phyloP scores from a whole-genome alignment of 2,888 invertebrate genomes.

The Loripinus fragilis region DNA sequence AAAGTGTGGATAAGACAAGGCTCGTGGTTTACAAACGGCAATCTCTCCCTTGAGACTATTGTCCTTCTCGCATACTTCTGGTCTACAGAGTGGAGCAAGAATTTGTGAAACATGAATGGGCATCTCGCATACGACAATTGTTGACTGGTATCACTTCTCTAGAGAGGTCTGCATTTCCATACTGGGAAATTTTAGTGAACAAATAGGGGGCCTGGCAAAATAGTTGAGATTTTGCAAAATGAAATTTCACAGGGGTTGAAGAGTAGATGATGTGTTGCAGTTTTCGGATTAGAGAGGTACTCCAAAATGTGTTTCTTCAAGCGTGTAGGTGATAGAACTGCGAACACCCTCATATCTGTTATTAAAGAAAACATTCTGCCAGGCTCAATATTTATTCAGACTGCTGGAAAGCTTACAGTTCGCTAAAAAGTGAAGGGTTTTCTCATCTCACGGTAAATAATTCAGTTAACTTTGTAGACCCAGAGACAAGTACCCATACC shows the following conservation, averaged over 20 bases:
- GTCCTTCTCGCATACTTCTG: neutral
- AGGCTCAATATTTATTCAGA: neutral
- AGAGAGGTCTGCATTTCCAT: neutral
- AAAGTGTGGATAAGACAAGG: neutral
- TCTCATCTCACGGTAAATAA: neutral
- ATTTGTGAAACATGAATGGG: constrained; percentile 1
- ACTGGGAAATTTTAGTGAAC: neutral
- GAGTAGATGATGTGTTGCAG: neutral
- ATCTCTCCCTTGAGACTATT: neutral
- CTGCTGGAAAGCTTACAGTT: neutral
- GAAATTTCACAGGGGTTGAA: neutral
- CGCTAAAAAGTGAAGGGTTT: neutral
- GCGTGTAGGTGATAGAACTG: neutral
- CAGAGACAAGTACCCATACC: neutral
- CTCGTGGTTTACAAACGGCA: neutral
- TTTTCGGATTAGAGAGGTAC: neutral
- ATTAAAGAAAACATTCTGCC: neutral
- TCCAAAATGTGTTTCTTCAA: neutral
- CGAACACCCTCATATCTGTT: neutral
- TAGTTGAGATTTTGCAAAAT: neutral
- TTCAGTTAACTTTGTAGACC: neutral
- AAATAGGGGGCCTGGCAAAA: neutral
- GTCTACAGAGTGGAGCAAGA: neutral
- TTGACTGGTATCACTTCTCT: neutral
- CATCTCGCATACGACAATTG: neutral